These are phyloP conservation scores for Myrmecophaga tridactyla DNA, from an alignment of 2,113 vertebrate species.

Conservation along the genomic window DNA sequence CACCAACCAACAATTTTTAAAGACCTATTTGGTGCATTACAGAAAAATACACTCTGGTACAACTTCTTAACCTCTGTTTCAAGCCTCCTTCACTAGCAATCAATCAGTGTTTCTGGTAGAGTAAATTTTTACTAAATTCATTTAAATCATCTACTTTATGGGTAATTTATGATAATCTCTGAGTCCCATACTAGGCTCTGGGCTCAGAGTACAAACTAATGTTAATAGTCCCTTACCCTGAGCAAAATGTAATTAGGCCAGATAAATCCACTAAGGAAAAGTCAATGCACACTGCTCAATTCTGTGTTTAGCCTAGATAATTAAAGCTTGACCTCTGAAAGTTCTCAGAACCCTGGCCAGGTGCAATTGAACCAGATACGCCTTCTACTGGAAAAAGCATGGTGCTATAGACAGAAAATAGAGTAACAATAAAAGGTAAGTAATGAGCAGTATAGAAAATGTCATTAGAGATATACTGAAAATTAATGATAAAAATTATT, in stretches of 20 bases:
- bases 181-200: background rate
- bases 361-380: background rate
- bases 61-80: background rate
- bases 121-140: background rate
- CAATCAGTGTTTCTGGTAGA: background rate
- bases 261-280: background rate
- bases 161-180: background rate
- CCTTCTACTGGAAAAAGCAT: background rate
- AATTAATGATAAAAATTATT: background rate
- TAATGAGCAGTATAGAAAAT: background rate
- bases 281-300: background rate
- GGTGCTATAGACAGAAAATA: background rate
- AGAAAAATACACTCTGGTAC: background rate
- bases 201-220: background rate
- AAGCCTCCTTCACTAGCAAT: background rate
- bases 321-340: background rate
- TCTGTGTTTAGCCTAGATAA: background rate
- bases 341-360: background rate
- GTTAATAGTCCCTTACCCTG: background rate
- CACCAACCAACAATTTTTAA: background rate
- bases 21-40: background rate
- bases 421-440: background rate
- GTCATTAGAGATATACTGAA: background rate
- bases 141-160: background rate
- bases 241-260: conserved; percentile 27